These are phyloP conservation scores for Epinephelus lanceolatus DNA, from an alignment of 2,113 vertebrate species.

Conservation along the genomic window DNA sequence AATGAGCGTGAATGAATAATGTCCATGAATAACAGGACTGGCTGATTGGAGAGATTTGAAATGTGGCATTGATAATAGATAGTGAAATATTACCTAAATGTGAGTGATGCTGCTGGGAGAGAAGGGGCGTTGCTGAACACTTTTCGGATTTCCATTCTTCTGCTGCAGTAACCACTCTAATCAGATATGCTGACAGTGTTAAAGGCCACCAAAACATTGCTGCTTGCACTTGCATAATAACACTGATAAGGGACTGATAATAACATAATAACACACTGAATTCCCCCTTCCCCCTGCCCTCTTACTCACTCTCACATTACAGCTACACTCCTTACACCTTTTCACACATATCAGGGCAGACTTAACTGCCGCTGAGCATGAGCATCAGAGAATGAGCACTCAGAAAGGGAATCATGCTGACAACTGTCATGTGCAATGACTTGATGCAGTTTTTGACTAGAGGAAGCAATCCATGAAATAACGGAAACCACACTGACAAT, in stretches of 20 bases:
- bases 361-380: neutral
- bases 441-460: conserved; percentile 8
- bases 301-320: neutral
- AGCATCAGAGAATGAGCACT: neutral
- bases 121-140: neutral
- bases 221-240: conserved; percentile 49
- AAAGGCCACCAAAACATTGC: conserved; percentile 43
- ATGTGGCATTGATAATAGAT: conserved; percentile 42
- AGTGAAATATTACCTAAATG: conserved; percentile 37
- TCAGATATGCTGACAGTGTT: conserved; percentile 41
- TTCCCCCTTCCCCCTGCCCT: neutral
- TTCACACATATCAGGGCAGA: conserved; percentile 10
- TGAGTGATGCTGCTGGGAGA: conserved; percentile 27
- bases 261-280: conserved; percentile 6
- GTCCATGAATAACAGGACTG: conserved; percentile 3
- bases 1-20: conserved; percentile 26
- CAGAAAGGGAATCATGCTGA: neutral
- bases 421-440: neutral
- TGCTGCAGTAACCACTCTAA: conserved; percentile 25
- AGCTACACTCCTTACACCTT: neutral
- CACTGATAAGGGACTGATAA: conserved; percentile 31
- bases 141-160: conserved; percentile 15
- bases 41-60: conserved; percentile 46
- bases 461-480: conserved; percentile 17
- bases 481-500: neutral